A percentile compares a stretch with the other conserved stretches of the same genome.
phyloP scores from a whole-genome alignment of 1,140 invertebrate species.

The Luehdorfia chinensis region DNA sequence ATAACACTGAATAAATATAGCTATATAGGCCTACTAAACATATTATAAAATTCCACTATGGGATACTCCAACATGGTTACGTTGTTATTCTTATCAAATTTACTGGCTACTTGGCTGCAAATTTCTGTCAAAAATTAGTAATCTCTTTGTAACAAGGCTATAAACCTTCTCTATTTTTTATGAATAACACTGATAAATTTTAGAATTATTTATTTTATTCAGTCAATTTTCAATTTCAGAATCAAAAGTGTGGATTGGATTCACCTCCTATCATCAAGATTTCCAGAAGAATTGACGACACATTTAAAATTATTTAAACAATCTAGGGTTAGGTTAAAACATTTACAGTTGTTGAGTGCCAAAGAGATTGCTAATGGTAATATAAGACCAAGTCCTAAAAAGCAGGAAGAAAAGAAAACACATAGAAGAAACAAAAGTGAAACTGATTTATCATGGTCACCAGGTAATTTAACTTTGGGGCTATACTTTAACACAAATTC shows the following conservation, averaged over 20 bases:
- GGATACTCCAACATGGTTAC: too few relatives aligned
- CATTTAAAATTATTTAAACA: slow-evolving; percentile 85
- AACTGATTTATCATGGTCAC: slow-evolving; percentile 82
- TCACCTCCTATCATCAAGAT: slow-evolving; percentile 88
- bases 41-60: too few relatives aligned
- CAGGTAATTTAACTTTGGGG: slow-evolving; percentile 40
- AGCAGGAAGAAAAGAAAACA: slow-evolving; percentile 71
- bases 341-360: slow-evolving; percentile 52
- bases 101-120: too few relatives aligned
- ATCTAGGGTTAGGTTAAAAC: slow-evolving; percentile 78
- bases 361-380: slow-evolving; percentile 75
- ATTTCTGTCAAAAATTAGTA: too few relatives aligned
- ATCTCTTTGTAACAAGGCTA: too few relatives aligned
- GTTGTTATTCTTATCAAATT: too few relatives aligned
- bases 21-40: too few relatives aligned
- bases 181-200: too few relatives aligned
- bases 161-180: too few relatives aligned
- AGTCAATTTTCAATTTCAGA: slow-evolving; percentile 75
- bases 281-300: slow-evolving; percentile 93
- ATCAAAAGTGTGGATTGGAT: slow-evolving; percentile 94
- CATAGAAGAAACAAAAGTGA: slow-evolving; percentile 84
- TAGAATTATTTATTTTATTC: too few relatives aligned
- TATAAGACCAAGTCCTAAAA: slow-evolving; percentile 69
- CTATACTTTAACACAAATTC: too few relatives aligned
- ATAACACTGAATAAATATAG: too few relatives aligned